Conservation (phyloP, 2,888 invertebrate species). For the Melanostoma scalare region DNA sequence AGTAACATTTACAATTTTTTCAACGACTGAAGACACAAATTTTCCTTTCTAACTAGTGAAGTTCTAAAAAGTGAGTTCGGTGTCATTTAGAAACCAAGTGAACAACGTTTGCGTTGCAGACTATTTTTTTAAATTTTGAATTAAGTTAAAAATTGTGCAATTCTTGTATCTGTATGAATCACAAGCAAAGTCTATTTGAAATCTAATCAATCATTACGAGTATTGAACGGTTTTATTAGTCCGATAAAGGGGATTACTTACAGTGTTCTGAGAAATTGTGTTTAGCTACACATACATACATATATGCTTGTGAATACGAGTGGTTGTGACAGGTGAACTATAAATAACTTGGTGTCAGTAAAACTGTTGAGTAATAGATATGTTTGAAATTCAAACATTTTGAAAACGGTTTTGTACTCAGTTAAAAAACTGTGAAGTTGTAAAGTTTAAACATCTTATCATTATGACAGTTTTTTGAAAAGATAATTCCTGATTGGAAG, state of each 20-base stretch:
- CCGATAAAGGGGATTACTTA: conserved; percentile 17
- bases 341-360: background rate
- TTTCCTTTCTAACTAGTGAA: background rate
- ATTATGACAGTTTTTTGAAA: too few species aligned
- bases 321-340: background rate
- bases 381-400: background rate
- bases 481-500: too few species aligned
- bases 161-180: conserved; percentile 19
- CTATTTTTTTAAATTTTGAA: too few species aligned
- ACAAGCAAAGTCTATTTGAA: background rate
- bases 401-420: background rate
- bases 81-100: background rate
- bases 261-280: too few species aligned
- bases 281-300: background rate
- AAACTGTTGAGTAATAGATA: conserved; percentile 1
- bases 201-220: conserved; percentile 14
- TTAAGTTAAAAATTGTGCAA: conserved; percentile 4
- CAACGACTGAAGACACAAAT: background rate
- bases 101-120: too few species aligned
- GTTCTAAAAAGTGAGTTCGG: conserved; percentile 15
- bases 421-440: too few species aligned
- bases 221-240: conserved; percentile 15
- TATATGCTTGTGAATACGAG: conserved; percentile 8
- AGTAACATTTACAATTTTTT: conserved; percentile 1
- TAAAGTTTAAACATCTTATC: too few species aligned